A percentile compares a stretch with the other conserved stretches of the same genome.
Evolutionary conservation across 1,140 invertebrate genomes (phyloP).

Genomic region (Cydia pomonella): DNA sequence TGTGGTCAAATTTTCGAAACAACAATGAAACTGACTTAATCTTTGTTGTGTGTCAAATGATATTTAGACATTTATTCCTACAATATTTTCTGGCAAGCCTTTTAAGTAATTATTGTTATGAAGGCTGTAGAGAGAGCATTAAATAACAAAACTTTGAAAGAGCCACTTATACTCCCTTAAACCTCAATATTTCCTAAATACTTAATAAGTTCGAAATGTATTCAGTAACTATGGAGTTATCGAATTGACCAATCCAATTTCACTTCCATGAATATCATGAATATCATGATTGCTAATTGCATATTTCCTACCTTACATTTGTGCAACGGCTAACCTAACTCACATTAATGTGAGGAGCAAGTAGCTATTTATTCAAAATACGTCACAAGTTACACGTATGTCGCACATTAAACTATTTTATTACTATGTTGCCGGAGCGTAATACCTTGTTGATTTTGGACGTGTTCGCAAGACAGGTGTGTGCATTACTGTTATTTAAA

Average conservation of each 20-base stretch:
- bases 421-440: slow-evolving; percentile 40
- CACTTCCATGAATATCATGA: not conserved
- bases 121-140: too few relatives aligned
- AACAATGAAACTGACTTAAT: too few relatives aligned
- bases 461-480: slow-evolving; percentile 53
- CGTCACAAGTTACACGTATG: slow-evolving; percentile 20
- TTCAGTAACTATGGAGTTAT: too few relatives aligned
- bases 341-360: slow-evolving; percentile 6
- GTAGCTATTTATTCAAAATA: slow-evolving; percentile 27
- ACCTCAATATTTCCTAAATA: too few relatives aligned
- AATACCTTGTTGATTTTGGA: slow-evolving; percentile 58
- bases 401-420: slow-evolving; percentile 34
- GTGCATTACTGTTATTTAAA: slow-evolving; percentile 46
- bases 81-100: too few relatives aligned
- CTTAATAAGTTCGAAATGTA: too few relatives aligned
- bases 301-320: slow-evolving; percentile 7
- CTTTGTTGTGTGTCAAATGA: too few relatives aligned
- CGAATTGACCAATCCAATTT: not conserved
- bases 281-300: not conserved
- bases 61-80: too few relatives aligned
- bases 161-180: too few relatives aligned
- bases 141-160: too few relatives aligned
- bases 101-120: too few relatives aligned
- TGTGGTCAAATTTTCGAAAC: too few relatives aligned
- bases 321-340: slow-evolving; percentile 13